Evolutionary conservation across 2,888 invertebrate genomes (phyloP).

Genomic region (Nipponacmea schrenckii): DNA sequence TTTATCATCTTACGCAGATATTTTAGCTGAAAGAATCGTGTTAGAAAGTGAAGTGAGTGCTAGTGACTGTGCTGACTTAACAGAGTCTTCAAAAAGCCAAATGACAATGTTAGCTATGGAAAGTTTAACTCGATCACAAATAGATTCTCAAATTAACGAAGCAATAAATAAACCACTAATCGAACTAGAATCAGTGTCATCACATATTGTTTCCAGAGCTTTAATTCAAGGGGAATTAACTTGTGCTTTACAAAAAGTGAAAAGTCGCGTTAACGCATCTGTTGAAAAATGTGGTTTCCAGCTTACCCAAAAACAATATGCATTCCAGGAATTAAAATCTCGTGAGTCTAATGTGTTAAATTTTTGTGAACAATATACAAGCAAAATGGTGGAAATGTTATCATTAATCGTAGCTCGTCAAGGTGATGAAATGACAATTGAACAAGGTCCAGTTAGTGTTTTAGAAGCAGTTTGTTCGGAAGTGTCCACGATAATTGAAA

Average conservation of each 20-base stretch:
- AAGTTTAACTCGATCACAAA: conserved; percentile 53
- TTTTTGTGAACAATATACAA: conserved; percentile 44
- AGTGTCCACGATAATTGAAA: conserved; percentile 39
- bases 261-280: conserved; percentile 71
- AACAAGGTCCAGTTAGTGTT: conserved; percentile 38
- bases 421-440: conserved; percentile 39
- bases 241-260: conserved; percentile 70
- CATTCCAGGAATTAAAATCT: conserved; percentile 41
- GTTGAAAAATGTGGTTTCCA: conserved; percentile 22
- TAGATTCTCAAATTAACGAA: conserved; percentile 49
- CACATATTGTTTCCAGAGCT: conserved; percentile 50
- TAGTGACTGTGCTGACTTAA: conserved; percentile 40
- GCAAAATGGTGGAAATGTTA: conserved; percentile 31
- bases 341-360: conserved; percentile 43
- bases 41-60: conserved; percentile 60
- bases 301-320: conserved; percentile 36
- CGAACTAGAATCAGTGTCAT: conserved; percentile 46
- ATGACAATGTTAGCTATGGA: conserved; percentile 51
- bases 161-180: conserved; percentile 44
- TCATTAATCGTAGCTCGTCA: conserved; percentile 37
- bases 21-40: conserved; percentile 76
- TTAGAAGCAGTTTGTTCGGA: conserved; percentile 40
- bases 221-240: conserved; percentile 61
- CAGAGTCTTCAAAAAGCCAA: conserved; percentile 41
- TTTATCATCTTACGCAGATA: conserved; percentile 79